Base-by-base conservation (phyloP, 2,888 invertebrate species). In the Byasa hedistus region DNA sequence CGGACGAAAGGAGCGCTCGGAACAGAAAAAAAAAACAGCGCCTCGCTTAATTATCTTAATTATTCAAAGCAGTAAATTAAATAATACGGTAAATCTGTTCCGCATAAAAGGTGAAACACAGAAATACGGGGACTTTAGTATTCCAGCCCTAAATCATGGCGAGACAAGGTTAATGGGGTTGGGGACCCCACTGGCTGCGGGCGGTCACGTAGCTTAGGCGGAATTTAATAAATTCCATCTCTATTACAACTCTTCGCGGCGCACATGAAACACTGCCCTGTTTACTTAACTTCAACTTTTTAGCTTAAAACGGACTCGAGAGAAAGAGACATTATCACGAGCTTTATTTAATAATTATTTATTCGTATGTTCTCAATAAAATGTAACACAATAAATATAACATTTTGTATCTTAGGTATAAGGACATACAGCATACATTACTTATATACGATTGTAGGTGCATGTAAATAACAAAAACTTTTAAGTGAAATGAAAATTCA, bases 101-200 rank as follows among this genome's bases (percentile, higher is more conserved):
- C 70, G 70, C 78, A 80, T 80, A 82, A 83, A 83, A 85, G 80
- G 81, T 80, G 78, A 78, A 81, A 77, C 75, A 78, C 76, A 79
- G 72, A 79, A 83, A 83, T 81, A 81, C 78, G 78, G 79, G 82
- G 77, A 83, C 86, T 85, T 85, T 83, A 82, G 85, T 84, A 86
- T 87, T 88, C 82, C 80, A 76, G 78, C 79, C 81, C 82, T 90
- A 90, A 90, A 90, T 89, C 89, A 90, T 88, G 79, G 82, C 82
- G 79, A 82, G 87, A 87, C 89, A 88, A 87, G 88, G 88, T 89
- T 89, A 90, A 90, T 90, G 89, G 89, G 86, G 85, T 85, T 83
- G 84, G 5, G 83, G 86, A 84, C 84, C 83, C 79, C 79, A 67
- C 72, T 81, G 81, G 84, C 81, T 83, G 80, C 81, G 79, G 79